Conservation (phyloP, 92 coral and sea anemone genomes). For the Anthopleura xanthogrammica region DNA sequence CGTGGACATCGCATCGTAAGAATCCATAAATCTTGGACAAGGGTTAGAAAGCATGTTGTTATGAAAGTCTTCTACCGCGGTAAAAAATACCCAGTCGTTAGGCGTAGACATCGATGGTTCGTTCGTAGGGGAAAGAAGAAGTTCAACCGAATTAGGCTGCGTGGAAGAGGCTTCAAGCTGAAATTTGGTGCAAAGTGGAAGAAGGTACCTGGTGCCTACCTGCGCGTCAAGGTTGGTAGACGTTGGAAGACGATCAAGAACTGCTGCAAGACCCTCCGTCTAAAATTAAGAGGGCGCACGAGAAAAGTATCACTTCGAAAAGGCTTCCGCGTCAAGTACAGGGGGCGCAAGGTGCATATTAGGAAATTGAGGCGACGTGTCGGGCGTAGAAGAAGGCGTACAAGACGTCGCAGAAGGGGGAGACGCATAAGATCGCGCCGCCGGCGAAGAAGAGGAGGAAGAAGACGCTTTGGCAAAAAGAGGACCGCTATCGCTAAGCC, state of each 20-base stretch:
- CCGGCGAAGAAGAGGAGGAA: neutral
- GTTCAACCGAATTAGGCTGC: neutral
- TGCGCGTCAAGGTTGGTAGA: slow-evolving; percentile 5
- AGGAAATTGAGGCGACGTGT: neutral
- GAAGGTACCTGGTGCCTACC: neutral
- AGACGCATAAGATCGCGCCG: neutral
- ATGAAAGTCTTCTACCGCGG: slow-evolving; percentile 3
- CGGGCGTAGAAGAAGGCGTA: neutral
- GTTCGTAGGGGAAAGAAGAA: slow-evolving; percentile 16
- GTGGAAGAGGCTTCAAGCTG: neutral
- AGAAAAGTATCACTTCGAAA: neutral
- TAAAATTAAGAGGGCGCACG: neutral
- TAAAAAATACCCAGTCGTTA: slow-evolving; percentile 2
- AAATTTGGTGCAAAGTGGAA: slow-evolving; percentile 10
- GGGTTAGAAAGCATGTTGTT: slow-evolving; percentile 1
- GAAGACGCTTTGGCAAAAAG: neutral
- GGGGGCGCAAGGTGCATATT: neutral
- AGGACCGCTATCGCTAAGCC: neutral
- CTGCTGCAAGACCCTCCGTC: slow-evolving; percentile 27
- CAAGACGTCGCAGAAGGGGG: neutral
- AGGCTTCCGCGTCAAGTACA: neutral
- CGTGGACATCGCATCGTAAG: slow-evolving; percentile 12
- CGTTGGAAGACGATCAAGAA: slow-evolving; percentile 15
- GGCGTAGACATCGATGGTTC: slow-evolving; percentile 17
- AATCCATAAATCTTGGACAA: slow-evolving; percentile 13